Evolutionary conservation across 2,888 invertebrate species (phyloP), one percentile per base, ranked within the genome.

Genomic region (Eupithecia exiguata): DNA sequence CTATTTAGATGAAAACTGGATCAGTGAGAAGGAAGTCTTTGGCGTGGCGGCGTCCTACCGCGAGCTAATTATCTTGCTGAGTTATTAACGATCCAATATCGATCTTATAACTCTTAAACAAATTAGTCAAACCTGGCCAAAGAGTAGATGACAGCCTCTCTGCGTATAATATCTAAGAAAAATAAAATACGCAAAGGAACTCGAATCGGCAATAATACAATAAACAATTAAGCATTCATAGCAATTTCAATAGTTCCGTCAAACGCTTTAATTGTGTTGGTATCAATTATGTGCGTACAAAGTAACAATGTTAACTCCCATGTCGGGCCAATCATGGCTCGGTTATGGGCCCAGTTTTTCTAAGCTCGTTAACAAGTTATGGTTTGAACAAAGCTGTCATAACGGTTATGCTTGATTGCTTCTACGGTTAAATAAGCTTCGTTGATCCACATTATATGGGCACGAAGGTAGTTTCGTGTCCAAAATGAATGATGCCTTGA

Each of bases 11-110:
- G n/a, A 9, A n/a, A 63, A 65, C 66, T 21, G 40, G 66, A 40
- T 66, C 66, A 40, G 66, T 66, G 36, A 21, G 38, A 62, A 61
- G 14, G 14, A n/a, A 40, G 40, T 21, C 53, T 72, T 72, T 79
- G 75, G 76, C 46, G 68, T 69, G 40, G 61, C 62, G 40, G 61
- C 62, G 65, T 18, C 62, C 69, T 10, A 78, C 85, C 46, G 87
- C 75, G 88, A 86, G 82, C 84, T 83, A 88, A 89, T 89, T 88
- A 81, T 71, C 72, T 79, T 73, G 83, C 83, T 25, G 58, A 62
- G 61, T 67, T 72, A 76, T 68, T 58, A 78, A 77, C 76, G 80
- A 74, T 70, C 79, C 79, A 67, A 70, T 58, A 25, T 67, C 62
- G 53, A 66, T 77, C 77, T 68, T 58, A 58, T 77, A 71, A 71